Percentiles rank a stretch among this genome's conserved stretches.
Conservation (phyloP, 2,888 invertebrate genomes). For the Lasioglossum malachurum region DNA sequence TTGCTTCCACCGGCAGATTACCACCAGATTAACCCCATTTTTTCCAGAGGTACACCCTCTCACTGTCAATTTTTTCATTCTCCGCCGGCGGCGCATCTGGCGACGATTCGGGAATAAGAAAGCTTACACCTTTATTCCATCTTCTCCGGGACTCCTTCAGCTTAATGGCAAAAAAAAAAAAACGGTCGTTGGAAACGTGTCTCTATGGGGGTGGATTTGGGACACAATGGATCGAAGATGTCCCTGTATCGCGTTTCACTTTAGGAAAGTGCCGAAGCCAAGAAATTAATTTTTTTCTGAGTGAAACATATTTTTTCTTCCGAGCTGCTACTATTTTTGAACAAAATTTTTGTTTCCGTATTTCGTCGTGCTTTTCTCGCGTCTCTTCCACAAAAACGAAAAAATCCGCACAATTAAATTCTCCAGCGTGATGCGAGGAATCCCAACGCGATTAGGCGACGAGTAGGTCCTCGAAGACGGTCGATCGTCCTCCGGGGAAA, state of each 20-base stretch:
- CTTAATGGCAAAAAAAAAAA: background rate
- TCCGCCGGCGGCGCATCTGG: background rate
- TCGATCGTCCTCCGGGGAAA: background rate
- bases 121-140: background rate
- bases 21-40: conserved; percentile 19
- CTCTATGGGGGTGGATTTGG: background rate
- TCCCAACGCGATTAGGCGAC: background rate
- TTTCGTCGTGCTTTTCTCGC: background rate
- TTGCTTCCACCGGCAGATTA: background rate
- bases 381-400: background rate
- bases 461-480: background rate
- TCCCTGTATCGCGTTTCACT: background rate
- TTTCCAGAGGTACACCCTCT: background rate
- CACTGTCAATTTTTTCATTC: background rate
- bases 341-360: background rate
- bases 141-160: background rate
- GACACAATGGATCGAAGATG: background rate
- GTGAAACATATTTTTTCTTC: no score
- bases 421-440: background rate
- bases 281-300: background rate
- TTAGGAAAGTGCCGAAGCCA: background rate
- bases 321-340: background rate
- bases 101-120: background rate
- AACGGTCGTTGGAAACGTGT: background rate
- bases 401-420: background rate